A percentile compares a stretch with the other conserved stretches of the same genome.
Conservation (phyloP, 2,797 vertebrate genomes). For the Pipistrellus pipistrellus region DNA sequence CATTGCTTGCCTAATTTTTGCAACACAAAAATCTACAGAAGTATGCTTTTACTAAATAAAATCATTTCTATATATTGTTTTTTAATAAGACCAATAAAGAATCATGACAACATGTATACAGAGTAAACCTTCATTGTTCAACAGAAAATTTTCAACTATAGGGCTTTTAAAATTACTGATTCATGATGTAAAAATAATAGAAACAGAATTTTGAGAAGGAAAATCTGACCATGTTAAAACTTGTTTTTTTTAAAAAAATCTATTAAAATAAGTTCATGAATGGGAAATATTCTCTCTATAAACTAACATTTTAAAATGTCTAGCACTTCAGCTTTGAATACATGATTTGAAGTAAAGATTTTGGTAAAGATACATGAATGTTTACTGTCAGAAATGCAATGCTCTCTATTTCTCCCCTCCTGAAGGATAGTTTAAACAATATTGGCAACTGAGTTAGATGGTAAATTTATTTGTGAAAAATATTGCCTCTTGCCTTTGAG, state of each 20-base stretch:
- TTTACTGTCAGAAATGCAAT: conserved; percentile 55
- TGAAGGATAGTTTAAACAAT: conserved; percentile 44
- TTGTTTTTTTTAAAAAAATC: not conserved
- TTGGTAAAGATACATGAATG: conserved; percentile 48
- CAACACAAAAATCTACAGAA: not conserved
- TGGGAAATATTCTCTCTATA: not conserved
- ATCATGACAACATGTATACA: not conserved
- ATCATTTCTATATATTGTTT: not conserved
- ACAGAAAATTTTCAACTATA: not conserved
- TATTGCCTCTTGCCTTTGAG: not conserved
- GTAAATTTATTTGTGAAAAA: conserved; percentile 57
- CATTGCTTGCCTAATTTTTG: not conserved
- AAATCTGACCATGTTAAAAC: not conserved
- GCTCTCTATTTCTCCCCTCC: conserved; percentile 46
- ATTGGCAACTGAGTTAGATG: conserved; percentile 13
- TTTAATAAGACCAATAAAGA: not conserved
- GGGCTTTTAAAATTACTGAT: not conserved
- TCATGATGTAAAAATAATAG: not conserved
- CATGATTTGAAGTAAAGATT: conserved; percentile 49
- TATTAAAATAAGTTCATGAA: not conserved
- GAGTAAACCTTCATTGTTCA: not conserved
- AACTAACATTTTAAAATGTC: not conserved
- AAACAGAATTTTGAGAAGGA: conserved; percentile 17
- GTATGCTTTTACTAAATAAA: conserved; percentile 29
- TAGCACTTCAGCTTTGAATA: conserved; percentile 26